phyloP scores from a whole-genome alignment of 2,113 vertebrate species.

The Irena cyanogastra region DNA sequence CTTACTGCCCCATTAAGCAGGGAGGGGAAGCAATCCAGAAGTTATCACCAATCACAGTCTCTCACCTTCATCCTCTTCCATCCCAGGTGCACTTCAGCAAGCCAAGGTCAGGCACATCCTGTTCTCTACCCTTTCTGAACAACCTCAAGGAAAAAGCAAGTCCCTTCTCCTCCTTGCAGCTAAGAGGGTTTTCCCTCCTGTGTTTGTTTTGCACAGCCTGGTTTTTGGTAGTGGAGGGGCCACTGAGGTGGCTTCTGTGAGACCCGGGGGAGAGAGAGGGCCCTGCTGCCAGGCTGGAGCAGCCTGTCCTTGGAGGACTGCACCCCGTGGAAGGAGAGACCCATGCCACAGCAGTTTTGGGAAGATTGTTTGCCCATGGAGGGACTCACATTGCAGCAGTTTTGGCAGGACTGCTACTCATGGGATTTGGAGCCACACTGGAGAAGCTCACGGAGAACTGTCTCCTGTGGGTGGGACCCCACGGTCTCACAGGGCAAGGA shows the following conservation, averaged over 20 bases:
- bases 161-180: neutral
- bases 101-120: neutral
- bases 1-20: rapidly evolving
- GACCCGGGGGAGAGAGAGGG: neutral
- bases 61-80: neutral
- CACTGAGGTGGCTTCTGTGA: neutral
- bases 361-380: neutral
- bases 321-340: neutral
- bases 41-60: neutral
- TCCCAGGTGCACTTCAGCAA: neutral
- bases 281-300: neutral
- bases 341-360: neutral
- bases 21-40: neutral
- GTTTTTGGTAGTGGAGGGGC: rapidly evolving
- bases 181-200: neutral
- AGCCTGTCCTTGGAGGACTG: neutral
- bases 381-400: neutral
- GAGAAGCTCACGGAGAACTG: neutral
- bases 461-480: neutral
- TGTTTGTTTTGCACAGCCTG: neutral
- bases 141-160: neutral
- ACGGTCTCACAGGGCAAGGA: rapidly evolving
- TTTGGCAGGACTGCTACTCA: rapidly evolving
- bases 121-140: neutral
- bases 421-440: too few relatives aligned